Conservation (phyloP, 2,797 vertebrate species). For the Enteromius treurensis region DNA sequence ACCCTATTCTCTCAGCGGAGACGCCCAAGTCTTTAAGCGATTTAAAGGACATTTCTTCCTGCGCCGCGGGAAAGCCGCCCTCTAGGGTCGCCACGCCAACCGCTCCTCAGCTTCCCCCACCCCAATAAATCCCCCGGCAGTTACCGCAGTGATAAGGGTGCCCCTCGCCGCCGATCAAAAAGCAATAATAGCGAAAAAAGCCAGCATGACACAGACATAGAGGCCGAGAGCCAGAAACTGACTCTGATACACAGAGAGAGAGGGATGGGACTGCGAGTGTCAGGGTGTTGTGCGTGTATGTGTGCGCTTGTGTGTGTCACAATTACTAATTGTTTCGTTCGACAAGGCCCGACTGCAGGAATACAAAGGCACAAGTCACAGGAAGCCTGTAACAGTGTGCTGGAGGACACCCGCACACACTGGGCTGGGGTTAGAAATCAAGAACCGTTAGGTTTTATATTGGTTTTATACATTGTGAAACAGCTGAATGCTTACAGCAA, state of each 20-base stretch:
- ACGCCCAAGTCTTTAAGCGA: slow-evolving; percentile 80
- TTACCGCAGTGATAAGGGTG: slow-evolving; percentile 47
- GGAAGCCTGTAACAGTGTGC: slow-evolving; percentile 64
- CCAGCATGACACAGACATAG: slow-evolving; percentile 44
- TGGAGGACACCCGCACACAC: slow-evolving; percentile 59
- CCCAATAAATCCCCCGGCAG: slow-evolving; percentile 66
- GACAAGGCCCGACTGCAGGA: slow-evolving; percentile 43
- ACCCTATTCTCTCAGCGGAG: slow-evolving; percentile 79
- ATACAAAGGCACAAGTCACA: slow-evolving; percentile 71
- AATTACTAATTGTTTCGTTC: slow-evolving; percentile 59
- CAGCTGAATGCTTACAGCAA: neutral
- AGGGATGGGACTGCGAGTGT: slow-evolving; percentile 60
- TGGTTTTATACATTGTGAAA: too few relatives aligned
- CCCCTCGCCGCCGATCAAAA: slow-evolving; percentile 44
- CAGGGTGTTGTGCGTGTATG: slow-evolving; percentile 45
- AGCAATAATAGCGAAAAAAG: slow-evolving; percentile 54
- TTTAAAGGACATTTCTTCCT: slow-evolving; percentile 79
- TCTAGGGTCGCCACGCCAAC: slow-evolving; percentile 67
- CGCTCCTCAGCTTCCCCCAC: slow-evolving; percentile 67
- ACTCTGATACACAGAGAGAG: slow-evolving; percentile 26
- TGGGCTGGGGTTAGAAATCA: slow-evolving; percentile 41
- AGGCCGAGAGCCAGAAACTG: slow-evolving; percentile 33
- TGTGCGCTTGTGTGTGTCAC: slow-evolving; percentile 51
- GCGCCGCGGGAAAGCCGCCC: slow-evolving; percentile 50
- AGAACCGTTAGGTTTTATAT: neutral